phyloP scores from a whole-genome alignment of 2,113 vertebrate genomes.

The Rhabdornis inornatus region DNA sequence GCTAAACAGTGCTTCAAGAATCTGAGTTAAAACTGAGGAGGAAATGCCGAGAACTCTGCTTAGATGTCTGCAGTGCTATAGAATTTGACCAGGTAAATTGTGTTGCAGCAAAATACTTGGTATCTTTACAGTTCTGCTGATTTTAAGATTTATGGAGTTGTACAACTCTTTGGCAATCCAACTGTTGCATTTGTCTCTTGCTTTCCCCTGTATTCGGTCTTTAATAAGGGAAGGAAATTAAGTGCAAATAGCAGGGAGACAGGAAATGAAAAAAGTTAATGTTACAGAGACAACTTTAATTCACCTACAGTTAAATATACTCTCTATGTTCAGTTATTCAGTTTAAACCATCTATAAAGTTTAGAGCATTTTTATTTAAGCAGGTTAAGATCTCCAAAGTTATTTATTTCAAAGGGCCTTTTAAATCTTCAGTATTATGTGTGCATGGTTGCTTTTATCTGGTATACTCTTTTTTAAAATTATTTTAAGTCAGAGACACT shows the following conservation, averaged over 20 bases:
- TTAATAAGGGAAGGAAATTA: constrained; percentile 50
- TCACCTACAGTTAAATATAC: background rate
- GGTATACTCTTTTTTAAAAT: background rate
- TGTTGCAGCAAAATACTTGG: background rate
- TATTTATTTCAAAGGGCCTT: background rate
- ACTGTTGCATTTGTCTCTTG: background rate
- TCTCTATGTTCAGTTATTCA: background rate
- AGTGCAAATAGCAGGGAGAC: constrained; percentile 41
- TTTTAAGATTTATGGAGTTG: constrained; percentile 3
- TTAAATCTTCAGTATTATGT: background rate
- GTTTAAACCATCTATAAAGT: background rate
- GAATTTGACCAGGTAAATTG: background rate
- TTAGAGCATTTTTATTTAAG: background rate
- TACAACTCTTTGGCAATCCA: background rate
- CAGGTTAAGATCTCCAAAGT: background rate
- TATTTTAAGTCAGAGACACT: background rate
- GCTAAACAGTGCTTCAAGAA: background rate
- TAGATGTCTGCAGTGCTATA: background rate
- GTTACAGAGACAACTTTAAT: constrained; percentile 7
- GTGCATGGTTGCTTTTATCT: background rate
- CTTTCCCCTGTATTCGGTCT: background rate
- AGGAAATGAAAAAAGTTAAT: constrained; percentile 46
- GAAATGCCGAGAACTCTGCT: background rate
- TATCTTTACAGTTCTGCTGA: background rate
- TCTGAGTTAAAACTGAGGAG: background rate